Base-by-base conservation (phyloP, 2,888 invertebrate genomes). In the Drosophila conformis region DNA sequence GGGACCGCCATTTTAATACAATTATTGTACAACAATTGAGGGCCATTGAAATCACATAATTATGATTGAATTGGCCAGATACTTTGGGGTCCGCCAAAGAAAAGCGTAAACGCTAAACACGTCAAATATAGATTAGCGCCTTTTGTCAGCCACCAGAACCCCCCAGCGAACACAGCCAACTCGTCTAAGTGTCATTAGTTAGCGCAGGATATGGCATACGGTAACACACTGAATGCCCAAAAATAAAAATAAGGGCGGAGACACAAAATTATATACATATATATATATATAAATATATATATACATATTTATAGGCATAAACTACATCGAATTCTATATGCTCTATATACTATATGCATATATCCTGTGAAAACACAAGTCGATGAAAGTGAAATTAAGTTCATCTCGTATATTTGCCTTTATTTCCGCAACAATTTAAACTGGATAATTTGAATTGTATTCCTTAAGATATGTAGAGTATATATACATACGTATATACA, bases 61-160 rank as follows among this genome's bases (percentile, higher is more conserved):
- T 88, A 90, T 91, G 81, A 90, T 90, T 89, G 81, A 74, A 76
- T 83, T 58, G 70, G 33, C 27, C 64, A 68, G 62, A 71, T 70
- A 71, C 61, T 68, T 74, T 35, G 36, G 21, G n/a, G 56, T 25
- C 11, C 29, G 46, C 61, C 33, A 42, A 65, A 69, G 58, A 57
- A 66, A 75, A 87, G 75, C 91, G 83, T 90, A 85, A 87, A 83
- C 78, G 78, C 33, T 75, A 67, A 90, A 82, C 90, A 90, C 90
- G 90, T 90, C 76, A 90, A 90, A 89, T 78, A 87, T 90, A 90
- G 91, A 91, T 90, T 90, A 90, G 88, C 90, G 88, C 90, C 89
- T 87, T 80, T 78, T 78, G 84, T 81, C 59, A 60, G 66, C 69
- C 64, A 59, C 53, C 52, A 35, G 49, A 57, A 66, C 46, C 46